Evolutionary conservation across 2,888 invertebrate genomes (phyloP).

Genomic region (Tetanocera ferruginea): DNA sequence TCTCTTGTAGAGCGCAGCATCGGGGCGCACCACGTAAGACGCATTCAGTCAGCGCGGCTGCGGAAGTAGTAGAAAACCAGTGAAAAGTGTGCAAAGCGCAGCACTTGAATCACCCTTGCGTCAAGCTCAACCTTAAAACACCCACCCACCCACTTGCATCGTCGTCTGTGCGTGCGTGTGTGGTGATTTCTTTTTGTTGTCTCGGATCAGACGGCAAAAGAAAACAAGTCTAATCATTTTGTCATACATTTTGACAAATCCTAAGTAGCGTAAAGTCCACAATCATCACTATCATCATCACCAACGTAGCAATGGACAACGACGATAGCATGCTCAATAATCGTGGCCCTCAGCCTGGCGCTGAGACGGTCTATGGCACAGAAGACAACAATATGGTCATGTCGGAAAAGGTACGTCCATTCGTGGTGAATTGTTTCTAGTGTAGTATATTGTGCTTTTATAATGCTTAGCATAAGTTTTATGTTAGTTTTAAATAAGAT

Average conservation of each 20-base stretch:
- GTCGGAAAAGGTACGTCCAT: slow-evolving; percentile 85
- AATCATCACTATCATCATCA: neutral
- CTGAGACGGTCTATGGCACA: slow-evolving; percentile 93
- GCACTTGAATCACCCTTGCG: neutral
- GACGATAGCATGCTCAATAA: slow-evolving; percentile 66
- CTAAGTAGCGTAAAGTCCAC: neutral
- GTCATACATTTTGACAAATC: neutral
- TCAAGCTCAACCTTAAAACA: neutral
- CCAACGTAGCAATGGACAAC: slow-evolving; percentile 61
- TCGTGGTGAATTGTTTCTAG: neutral
- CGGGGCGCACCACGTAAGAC: no score
- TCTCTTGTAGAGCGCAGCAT: no score
- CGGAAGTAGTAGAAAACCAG: neutral
- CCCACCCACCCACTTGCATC: neutral
- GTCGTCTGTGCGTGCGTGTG: neutral
- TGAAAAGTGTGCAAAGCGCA: neutral
- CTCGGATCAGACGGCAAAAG: neutral
- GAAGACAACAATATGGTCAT: slow-evolving; percentile 96
- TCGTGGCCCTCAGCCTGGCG: slow-evolving; percentile 72
- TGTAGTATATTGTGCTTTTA: neutral
- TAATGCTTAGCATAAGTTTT: neutral
- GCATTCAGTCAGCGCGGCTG: neutral
- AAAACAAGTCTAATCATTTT: neutral
- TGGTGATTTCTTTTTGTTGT: neutral
- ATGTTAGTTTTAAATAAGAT: neutral